Evolutionary conservation across 2,888 invertebrate species (phyloP), one percentile per base, ranked within the genome.

Genomic region (Dolichopus griseipennis): DNA sequence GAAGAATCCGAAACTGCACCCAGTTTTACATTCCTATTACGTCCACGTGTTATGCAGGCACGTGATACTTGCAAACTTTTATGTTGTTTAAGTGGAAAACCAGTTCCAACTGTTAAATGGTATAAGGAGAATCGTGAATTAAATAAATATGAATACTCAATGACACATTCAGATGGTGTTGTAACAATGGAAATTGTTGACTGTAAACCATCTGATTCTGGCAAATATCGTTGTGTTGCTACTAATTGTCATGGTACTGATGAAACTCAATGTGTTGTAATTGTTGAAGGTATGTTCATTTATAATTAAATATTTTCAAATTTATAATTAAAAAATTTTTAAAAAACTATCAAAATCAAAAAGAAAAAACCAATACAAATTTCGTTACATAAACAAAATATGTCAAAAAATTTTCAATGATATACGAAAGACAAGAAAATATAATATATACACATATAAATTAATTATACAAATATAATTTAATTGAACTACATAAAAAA

Each of bases 1-100:
- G 95, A 96, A 81, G 92, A 92, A 76, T 90, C 91, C 80, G 95
- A 95, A 83, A 90, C 91, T 76, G 94, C 94, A 71, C 99, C 99
- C 71, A 90, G 88, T 79, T 99, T 99, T 86, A 97, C 97, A 77
- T 99, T 99, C 93, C 90, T 95, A 77, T 88, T 99, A 75, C 90
- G 99, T 82, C 97, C 98, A 78, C 93, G 99, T 80, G 93, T 98
- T 75, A 98, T 99, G 89, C 99, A 99, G 84, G 88, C 86, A 76
- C 90, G 96, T 73, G 92, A 94, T 79, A 95, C 95, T 69, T 98
- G 98, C 86, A 99, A 99, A 84, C 87, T 99, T 72, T 88, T 98
- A 65, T 97, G 97, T 83, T 97, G 98, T 78, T 87, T 99, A 70
- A 92, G 92, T 76, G 97, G 97, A 72, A 93, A 93, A 79, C 99